phyloP scores from a whole-genome alignment of 2,888 invertebrate species.

The Bellardia bayeri region DNA sequence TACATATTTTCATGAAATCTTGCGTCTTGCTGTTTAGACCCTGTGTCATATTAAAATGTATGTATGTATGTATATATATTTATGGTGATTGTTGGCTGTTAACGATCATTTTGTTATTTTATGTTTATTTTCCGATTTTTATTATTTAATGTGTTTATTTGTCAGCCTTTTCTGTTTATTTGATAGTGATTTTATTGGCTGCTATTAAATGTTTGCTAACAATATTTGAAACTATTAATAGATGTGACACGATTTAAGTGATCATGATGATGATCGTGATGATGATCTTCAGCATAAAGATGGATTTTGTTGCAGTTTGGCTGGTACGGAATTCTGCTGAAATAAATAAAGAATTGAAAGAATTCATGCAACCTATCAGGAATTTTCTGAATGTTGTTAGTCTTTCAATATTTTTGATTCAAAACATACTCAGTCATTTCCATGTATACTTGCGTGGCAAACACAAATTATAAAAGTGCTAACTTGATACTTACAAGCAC shows the following conservation, averaged over 20 bases:
- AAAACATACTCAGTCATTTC: too few relatives aligned
- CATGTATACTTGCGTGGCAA: neutral
- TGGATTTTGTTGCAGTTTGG: too few relatives aligned
- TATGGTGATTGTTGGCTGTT: neutral
- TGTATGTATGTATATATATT: neutral
- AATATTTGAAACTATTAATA: neutral
- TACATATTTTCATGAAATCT: neutral
- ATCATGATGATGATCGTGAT: neutral
- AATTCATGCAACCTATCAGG: too few relatives aligned
- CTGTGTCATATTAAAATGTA: neutral
- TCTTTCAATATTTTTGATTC: too few relatives aligned
- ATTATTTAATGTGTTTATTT: constrained; percentile 5
- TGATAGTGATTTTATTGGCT: neutral
- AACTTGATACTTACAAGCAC: neutral
- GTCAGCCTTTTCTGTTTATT: neutral
- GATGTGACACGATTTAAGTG: neutral
- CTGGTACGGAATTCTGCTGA: too few relatives aligned
- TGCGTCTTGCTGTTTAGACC: neutral
- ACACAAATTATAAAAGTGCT: neutral
- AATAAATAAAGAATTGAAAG: too few relatives aligned
- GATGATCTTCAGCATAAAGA: neutral
- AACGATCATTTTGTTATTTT: neutral
- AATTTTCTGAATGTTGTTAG: too few relatives aligned
- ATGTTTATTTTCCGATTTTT: neutral
- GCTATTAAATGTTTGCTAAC: neutral